These are phyloP conservation scores for Harlomillsia oculata DNA, from an alignment of 1,140 invertebrate genomes.

Conservation along the genomic window DNA sequence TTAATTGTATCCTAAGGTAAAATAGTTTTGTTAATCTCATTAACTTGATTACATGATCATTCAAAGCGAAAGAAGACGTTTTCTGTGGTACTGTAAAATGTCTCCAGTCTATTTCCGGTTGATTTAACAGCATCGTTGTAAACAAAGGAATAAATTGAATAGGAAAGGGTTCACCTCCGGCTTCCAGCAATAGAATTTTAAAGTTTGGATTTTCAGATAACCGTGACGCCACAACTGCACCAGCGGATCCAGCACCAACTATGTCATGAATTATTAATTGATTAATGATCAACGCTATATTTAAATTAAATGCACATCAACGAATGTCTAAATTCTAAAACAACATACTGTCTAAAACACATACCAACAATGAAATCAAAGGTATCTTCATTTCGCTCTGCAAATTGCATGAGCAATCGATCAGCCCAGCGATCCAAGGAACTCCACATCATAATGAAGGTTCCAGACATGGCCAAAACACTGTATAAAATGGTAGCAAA, in stretches of 20 bases:
- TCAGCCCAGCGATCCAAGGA: constrained; percentile 8
- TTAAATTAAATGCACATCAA: neutral
- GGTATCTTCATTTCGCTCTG: neutral
- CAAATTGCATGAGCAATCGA: neutral
- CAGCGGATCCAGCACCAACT: constrained; percentile 14
- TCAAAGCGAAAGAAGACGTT: constrained; percentile 5
- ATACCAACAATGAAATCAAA: constrained; percentile 27
- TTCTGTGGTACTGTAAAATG: constrained; percentile 12
- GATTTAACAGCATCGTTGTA: constrained; percentile 14
- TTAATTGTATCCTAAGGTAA: too few relatives aligned
- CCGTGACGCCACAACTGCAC: constrained; percentile 13
- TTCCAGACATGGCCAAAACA: constrained; percentile 8
- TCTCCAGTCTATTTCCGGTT: constrained; percentile 17
- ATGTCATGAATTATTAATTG: too few relatives aligned
- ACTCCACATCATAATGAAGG: constrained; percentile 3
- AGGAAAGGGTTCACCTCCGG: constrained; percentile 18
- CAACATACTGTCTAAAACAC: neutral
- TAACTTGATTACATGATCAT: constrained; percentile 4
- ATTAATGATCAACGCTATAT: too few relatives aligned
- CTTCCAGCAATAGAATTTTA: constrained; percentile 14
- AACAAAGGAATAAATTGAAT: constrained; percentile 16
- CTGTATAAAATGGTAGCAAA: constrained; percentile 20
- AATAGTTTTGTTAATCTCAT: neutral
- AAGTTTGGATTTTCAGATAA: constrained; percentile 12
- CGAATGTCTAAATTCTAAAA: neutral